These are phyloP conservation scores for Enteromius trimaculatus DNA, from an alignment of 2,797 vertebrate genomes.

Conservation along the genomic window DNA sequence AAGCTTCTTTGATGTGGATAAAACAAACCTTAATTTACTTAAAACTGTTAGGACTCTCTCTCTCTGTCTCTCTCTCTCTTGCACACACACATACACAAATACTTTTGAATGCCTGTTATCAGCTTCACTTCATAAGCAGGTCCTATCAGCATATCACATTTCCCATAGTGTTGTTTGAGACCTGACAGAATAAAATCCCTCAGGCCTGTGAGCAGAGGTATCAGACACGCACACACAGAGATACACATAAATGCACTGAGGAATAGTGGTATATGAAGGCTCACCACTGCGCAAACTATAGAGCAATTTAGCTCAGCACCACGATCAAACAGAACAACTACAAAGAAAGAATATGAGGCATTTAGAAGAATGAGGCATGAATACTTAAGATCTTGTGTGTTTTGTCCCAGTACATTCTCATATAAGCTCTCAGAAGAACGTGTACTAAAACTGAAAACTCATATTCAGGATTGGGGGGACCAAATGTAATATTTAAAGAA, in stretches of 20 bases:
- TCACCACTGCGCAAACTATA: not conserved
- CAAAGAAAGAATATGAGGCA: conserved; percentile 6
- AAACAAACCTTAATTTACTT: conserved; percentile 13
- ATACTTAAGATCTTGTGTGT: not conserved
- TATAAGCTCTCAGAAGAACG: not conserved
- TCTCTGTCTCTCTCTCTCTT: not conserved
- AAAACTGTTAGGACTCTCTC: not conserved
- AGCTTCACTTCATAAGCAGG: conserved; percentile 11
- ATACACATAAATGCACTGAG: not conserved
- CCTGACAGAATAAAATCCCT: conserved; percentile 36
- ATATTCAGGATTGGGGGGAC: not conserved
- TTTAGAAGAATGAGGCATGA: not conserved
- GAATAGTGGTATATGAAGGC: not conserved
- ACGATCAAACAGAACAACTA: not conserved
- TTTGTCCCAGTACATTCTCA: not conserved
- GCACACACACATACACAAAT: not conserved
- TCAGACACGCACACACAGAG: conserved; percentile 14
- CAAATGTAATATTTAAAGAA: not conserved
- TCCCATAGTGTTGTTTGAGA: conserved; percentile 33
- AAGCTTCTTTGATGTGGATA: conserved; percentile 12
- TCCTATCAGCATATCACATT: conserved; percentile 32
- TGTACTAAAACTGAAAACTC: not conserved
- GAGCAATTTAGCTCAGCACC: not conserved
- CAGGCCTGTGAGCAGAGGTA: not conserved
- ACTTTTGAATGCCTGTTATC: not conserved